These are phyloP conservation scores for Xylota sylvarum DNA, from an alignment of 2,888 invertebrate genomes.

Conservation along the genomic window DNA sequence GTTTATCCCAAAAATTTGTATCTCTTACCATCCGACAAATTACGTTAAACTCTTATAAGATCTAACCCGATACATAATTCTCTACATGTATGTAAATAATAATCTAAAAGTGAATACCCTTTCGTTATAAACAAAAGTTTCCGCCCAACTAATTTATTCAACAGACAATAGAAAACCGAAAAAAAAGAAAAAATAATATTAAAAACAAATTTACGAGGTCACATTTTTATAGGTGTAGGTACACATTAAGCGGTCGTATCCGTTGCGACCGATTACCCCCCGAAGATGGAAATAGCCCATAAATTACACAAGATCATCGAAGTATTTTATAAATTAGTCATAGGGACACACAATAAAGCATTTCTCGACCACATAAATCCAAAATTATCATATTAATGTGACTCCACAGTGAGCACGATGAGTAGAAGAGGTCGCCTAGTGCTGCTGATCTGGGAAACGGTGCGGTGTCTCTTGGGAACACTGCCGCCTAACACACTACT, in stretches of 20 bases:
- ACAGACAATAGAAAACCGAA: conserved; percentile 25
- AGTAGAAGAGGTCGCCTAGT: conserved; percentile 59
- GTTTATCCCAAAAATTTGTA: too few relatives aligned
- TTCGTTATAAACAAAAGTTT: conserved; percentile 58
- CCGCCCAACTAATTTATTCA: conserved; percentile 68
- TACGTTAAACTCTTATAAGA: conserved; percentile 13
- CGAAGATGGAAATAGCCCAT: conserved; percentile 66
- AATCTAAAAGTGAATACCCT: conserved; percentile 52
- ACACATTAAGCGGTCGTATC: conserved; percentile 50
- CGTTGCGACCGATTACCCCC: conserved; percentile 70
- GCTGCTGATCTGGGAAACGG: conserved; percentile 51
- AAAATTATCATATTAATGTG: conserved; percentile 77
- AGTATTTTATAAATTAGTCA: conserved; percentile 76
- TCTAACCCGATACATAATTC: neutral
- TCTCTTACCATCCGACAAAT: neutral
- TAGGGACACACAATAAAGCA: conserved; percentile 77
- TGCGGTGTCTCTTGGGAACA: conserved; percentile 46
- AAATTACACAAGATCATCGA: conserved; percentile 74
- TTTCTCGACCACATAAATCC: conserved; percentile 74
- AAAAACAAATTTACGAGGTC: conserved; percentile 76
- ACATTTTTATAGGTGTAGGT: conserved; percentile 60
- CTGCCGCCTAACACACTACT: conserved; percentile 24
- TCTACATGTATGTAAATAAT: neutral
- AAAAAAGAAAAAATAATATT: conserved; percentile 43
- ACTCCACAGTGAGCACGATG: conserved; percentile 67